Evolutionary conservation across 2,888 invertebrate species (phyloP).

Genomic region (Mechanitis mazaeus): DNA sequence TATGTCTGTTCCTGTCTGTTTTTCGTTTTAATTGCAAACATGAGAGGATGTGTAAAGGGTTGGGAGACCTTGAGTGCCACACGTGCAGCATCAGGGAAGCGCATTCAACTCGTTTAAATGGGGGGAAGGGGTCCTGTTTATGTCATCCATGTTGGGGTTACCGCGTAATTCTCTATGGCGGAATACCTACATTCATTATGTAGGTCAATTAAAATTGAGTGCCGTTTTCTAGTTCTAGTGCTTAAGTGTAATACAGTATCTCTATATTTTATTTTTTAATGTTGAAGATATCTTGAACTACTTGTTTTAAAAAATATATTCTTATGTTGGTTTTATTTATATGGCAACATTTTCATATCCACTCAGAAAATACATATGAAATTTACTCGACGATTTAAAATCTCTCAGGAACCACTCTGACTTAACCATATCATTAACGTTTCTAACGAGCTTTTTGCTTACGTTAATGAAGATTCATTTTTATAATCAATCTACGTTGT

Average conservation of each 20-base stretch:
- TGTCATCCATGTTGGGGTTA: slow-evolving; percentile 51
- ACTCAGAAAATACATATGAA: not conserved
- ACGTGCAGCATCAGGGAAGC: slow-evolving; percentile 65
- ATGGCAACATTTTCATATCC: not conserved
- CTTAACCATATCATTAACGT: slow-evolving; percentile 4
- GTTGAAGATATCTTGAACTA: not conserved
- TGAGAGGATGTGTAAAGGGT: slow-evolving; percentile 73
- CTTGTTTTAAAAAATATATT: slow-evolving; percentile 1
- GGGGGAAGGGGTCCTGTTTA: slow-evolving; percentile 57
- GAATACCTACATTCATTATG: slow-evolving; percentile 34
- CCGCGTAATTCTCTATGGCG: slow-evolving; percentile 31
- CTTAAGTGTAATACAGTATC: slow-evolving; percentile 15
- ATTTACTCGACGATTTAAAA: not conserved
- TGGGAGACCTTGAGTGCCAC: slow-evolving; percentile 73
- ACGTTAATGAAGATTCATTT: slow-evolving; percentile 20
- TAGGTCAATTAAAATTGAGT: slow-evolving; percentile 37
- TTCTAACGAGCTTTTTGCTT: slow-evolving; percentile 18
- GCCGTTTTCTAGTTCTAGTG: slow-evolving; percentile 16
- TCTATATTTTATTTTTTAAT: slow-evolving; percentile 7
- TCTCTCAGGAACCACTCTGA: too few species aligned
- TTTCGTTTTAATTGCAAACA: slow-evolving; percentile 75
- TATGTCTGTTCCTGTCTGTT: slow-evolving; percentile 55
- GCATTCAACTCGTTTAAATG: slow-evolving; percentile 67
- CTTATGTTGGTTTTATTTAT: not conserved
- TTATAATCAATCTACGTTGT: slow-evolving; percentile 28